Evolutionary conservation across 1,140 invertebrate genomes (phyloP), one percentile per base, ranked within the genome.

Genomic region (Maniola jurtina): DNA sequence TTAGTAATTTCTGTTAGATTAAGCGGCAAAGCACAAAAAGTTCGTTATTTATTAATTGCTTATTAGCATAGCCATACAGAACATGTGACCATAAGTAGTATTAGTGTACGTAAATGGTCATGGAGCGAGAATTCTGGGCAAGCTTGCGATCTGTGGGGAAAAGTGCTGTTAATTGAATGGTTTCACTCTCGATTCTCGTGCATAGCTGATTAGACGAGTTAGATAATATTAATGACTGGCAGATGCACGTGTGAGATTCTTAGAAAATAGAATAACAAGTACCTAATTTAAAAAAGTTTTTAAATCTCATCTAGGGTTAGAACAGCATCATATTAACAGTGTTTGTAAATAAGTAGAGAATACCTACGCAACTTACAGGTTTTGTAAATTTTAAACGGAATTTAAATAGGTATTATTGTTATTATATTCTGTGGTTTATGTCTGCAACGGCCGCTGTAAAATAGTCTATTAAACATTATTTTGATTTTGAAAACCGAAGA

Each of bases 101-200:
- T 2, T 45, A 45, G 11, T 13, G 42, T 45, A 45, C 42, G 42
- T 45, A 45, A 45, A 45, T 45, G 42, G 42, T 6, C 9, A 45
- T 11, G 40, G 38, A 25, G 13, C 42, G 42, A 45, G 42, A 45
- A 45, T 11, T 56, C 16, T 56, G 36, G 61, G 52, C 52, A 50
- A 45, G 42, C 42, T 45, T 45, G 42, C 42, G 42, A 33, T 59
- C 50, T 11, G 61, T 38, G 35, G 13, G 61, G 54, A 63, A 63
- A 63, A 63, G 61, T 56, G 50, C 10, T 45, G 52, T 54, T 34
- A 36, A 45, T 61, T 55, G 38, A 55, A 56, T 5, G 40, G 52
- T 63, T 63, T 55, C 52, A 56, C 52, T 56, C 34, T 63, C 61
- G 54, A 56, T 38, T 56, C 34, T 63, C 61, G 54, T 62, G 61